Conservation (phyloP, 2,888 invertebrate genomes). For the Megalurothrips usitatus region DNA sequence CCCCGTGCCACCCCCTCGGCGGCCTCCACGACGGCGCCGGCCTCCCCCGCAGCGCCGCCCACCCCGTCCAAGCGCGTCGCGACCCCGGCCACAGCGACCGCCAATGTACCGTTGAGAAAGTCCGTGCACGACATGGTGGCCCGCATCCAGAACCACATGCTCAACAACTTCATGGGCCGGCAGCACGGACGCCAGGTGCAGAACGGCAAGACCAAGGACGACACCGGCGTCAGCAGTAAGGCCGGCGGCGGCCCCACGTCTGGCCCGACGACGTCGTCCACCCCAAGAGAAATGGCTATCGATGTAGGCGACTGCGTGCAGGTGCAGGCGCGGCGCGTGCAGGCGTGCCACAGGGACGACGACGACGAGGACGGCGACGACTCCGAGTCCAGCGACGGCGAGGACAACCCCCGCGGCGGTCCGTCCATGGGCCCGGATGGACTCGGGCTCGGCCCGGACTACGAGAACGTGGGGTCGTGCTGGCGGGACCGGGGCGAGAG, state of each 20-base stretch:
- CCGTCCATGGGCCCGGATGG: background rate
- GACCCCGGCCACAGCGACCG: background rate
- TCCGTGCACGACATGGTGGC: slow-evolving; percentile 62
- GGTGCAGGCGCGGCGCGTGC: slow-evolving; percentile 28
- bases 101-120: slow-evolving; percentile 47
- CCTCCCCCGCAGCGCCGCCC: background rate
- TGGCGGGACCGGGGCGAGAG: background rate
- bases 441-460: background rate
- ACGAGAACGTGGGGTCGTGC: slow-evolving; percentile 6
- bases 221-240: slow-evolving; percentile 28
- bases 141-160: slow-evolving; percentile 54
- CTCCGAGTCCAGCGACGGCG: slow-evolving; percentile 58
- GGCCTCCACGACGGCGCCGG: background rate
- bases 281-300: slow-evolving; percentile 24
- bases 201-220: slow-evolving; percentile 24
- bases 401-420: slow-evolving; percentile 42
- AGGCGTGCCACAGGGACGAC: slow-evolving; percentile 30
- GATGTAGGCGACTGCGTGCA: slow-evolving; percentile 9
- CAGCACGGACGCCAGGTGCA: slow-evolving; percentile 29
- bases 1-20: background rate
- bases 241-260: background rate
- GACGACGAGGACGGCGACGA: slow-evolving; percentile 28
- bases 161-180: slow-evolving; percentile 35
- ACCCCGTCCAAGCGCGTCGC: background rate
- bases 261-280: background rate